Percentiles rank a stretch among this genome's conserved stretches.
phyloP scores from a whole-genome alignment of 2,113 vertebrate genomes.

The Macquaria ambigua region DNA sequence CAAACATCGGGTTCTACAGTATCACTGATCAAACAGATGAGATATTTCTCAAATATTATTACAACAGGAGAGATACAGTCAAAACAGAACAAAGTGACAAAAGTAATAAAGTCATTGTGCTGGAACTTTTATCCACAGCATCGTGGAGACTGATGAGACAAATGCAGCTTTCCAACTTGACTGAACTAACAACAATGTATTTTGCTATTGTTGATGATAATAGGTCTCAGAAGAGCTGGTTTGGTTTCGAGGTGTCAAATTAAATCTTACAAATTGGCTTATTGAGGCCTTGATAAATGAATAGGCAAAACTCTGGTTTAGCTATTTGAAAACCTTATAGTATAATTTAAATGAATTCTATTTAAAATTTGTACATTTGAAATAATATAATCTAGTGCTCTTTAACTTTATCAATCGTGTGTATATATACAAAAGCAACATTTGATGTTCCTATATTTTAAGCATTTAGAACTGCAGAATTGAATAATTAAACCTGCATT shows the following conservation, averaged over 20 bases:
- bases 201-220: neutral
- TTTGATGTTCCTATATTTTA: neutral
- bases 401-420: neutral
- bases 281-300: neutral
- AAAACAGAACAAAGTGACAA: slow-evolving; percentile 24
- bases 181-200: slow-evolving; percentile 24
- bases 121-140: slow-evolving; percentile 55
- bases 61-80: slow-evolving; percentile 29
- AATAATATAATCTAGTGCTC: neutral
- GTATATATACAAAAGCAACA: neutral
- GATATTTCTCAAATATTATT: slow-evolving; percentile 66
- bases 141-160: slow-evolving; percentile 27
- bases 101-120: slow-evolving; percentile 54
- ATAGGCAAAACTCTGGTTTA: neutral
- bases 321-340: neutral
- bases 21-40: slow-evolving; percentile 58
- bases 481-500: neutral
- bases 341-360: neutral
- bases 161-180: slow-evolving; percentile 26
- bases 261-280: neutral
- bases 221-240: neutral
- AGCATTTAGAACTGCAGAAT: neutral
- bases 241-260: neutral
- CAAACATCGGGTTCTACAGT: slow-evolving; percentile 51
- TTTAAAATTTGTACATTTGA: neutral